Evolutionary conservation across 1,140 invertebrate genomes (phyloP), one percentile per base, ranked within the genome.

Genomic region (Lithobius niger): DNA sequence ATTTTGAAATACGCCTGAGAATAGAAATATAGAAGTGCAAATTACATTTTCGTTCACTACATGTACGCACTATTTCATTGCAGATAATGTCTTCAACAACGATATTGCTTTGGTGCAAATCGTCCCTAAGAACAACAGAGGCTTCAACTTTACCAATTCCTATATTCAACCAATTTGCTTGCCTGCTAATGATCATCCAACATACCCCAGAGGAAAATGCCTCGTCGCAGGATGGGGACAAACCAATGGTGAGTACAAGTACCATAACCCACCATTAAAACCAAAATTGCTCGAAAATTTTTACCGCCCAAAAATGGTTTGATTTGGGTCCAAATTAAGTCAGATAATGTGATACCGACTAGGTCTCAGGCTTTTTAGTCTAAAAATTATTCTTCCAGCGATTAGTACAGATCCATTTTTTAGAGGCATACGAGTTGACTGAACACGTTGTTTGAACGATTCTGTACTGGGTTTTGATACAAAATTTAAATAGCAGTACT

Each of bases 221-320:
- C 82, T 81, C 10, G 83, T 88, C 47, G 84, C 84, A 47, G 86
- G 86, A 54, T 89, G 85, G 76, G 86, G 85, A 0, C 31, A 36
- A 36, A 36, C n/a, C 10, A n/a, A 36, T n/a, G 31, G 31, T 36
- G n/a, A 36, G 10, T 10, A 36, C 10, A 10, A 36, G n/a, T 36
- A 10, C 10, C 31, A n/a, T 10, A 10, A 36, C 31, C n/a, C 31
- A 10, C n/a, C n/a, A 36, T 36, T 10, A 81, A 80, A 22, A 76
- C 78, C 3, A 74, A 79, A 49, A 72, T 36, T 36, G 31, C 73
- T 50, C 77, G 76, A 42, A 74, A 73, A 51, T 75, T 77, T 42
- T 76, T 79, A 82, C 66, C 65, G 69, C 28, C 16, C 45, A 40
- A 53, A 54, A 19, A n/a, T 18, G n/a, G n/a, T n/a, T n/a, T n/a